Base-by-base conservation (phyloP, 2,113 vertebrate genomes). In the Grammomys surdaster region DNA sequence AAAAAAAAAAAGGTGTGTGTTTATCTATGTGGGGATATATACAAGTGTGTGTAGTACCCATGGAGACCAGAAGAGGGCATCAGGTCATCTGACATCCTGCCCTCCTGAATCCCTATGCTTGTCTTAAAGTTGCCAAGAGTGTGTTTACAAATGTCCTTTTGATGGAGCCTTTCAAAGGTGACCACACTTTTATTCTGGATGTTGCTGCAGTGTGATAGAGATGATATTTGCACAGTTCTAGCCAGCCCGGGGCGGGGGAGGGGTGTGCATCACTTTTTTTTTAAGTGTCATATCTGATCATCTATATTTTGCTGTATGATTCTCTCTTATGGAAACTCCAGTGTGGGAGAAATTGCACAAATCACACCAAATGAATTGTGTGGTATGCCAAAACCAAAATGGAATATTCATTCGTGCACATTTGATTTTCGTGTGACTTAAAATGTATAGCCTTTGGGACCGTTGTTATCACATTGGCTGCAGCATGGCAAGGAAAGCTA, bases 281-380 rank as follows among this genome's bases (percentile, higher is more conserved):
- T 43, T 3, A 56, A 31, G 10, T 90, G 86, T 92, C 36, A 26
- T 89, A 80, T 92, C 81, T 96, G 91, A 81, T 93, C 13, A 93
- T 92, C 60, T 90, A 0, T 92, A 46, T 95, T 96, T 91, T 90
- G 81, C 56, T 82, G 7, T 96, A 60, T 75, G 85, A 90, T 70
- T 91, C 36, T 85, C 58, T 90, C 31, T 26, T 76, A 69, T 75
- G 82, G 63, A 93, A 89, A 46, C 60, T 88, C 58, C 56, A 70
- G 77, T 91, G 69, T 94, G 67, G 78, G 92, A 95, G 89, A 96
- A 90, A 95, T 93, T 96, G 86, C 88, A 93, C 86, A 95, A 87
- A 97, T 97, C 93, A 96, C 69, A 96, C 94, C 96, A 96, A 95
- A 98, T 97, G 96, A 97, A 97, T 98, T 96, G 96, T 87, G 67